Evolutionary conservation across 2,888 invertebrate genomes (phyloP).

Genomic region (Pyrochroa serraticornis): DNA sequence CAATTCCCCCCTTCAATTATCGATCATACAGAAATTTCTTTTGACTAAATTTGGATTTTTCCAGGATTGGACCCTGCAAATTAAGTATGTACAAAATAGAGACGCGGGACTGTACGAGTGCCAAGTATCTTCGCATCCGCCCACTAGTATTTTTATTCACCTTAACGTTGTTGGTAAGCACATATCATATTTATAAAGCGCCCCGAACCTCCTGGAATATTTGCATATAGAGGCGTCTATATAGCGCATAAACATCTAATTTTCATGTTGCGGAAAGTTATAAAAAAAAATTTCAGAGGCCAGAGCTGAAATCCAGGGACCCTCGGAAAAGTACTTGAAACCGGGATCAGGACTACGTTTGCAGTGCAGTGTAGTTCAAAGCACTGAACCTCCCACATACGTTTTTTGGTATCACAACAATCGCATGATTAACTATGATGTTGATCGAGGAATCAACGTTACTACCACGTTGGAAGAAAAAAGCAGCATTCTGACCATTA

Average conservation of each 20-base stretch:
- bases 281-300: constrained; percentile 67
- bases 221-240: no score
- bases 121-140: constrained; percentile 90
- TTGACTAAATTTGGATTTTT: constrained; percentile 10
- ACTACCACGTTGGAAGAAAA: constrained; percentile 78
- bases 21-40: constrained; percentile 3
- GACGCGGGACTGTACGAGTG: constrained; percentile 90
- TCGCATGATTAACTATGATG: constrained; percentile 91
- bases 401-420: constrained; percentile 90
- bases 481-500: constrained; percentile 69
- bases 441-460: constrained; percentile 84
- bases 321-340: constrained; percentile 84
- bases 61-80: constrained; percentile 91
- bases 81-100: constrained; percentile 84
- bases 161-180: constrained; percentile 83
- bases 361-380: constrained; percentile 82
- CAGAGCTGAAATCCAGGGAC: constrained; percentile 84
- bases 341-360: constrained; percentile 83
- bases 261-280: background rate
- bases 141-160: constrained; percentile 84
- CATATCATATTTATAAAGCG: constrained; percentile 36
- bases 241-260: no score
- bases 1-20: no score
- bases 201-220: no score
- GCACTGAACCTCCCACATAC: constrained; percentile 83